Percentiles rank a stretch among this genome's conserved stretches.
Evolutionary conservation across 2,797 vertebrate genomes (phyloP).

Genomic region (Prionace glauca): DNA sequence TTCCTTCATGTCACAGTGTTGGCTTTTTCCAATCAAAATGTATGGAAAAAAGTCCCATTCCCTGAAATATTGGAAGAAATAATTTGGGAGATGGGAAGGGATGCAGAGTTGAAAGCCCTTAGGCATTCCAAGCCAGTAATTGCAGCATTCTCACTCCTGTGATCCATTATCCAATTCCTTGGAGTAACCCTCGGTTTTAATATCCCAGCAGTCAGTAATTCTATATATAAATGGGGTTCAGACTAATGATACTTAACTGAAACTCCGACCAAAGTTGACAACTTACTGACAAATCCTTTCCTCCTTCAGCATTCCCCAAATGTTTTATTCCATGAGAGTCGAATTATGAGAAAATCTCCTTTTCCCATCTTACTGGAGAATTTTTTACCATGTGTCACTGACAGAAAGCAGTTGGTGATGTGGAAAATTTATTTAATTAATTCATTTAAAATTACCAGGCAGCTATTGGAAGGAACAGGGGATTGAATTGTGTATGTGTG

Average conservation of each 20-base stretch:
- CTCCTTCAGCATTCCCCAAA: slow-evolving; percentile 21
- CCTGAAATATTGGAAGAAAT: neutral
- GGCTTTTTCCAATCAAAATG: neutral
- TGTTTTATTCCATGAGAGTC: neutral
- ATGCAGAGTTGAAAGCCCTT: neutral
- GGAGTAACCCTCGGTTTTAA: neutral
- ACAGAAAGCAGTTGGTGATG: neutral
- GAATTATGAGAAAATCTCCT: slow-evolving; percentile 19
- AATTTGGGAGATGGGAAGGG: neutral
- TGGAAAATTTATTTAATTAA: neutral
- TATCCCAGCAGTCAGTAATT: slow-evolving; percentile 10
- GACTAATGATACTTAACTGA: neutral
- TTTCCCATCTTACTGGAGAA: neutral
- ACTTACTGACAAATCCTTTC: slow-evolving; percentile 24
- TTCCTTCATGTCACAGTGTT: neutral
- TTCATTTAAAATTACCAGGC: neutral
- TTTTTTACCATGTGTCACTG: slow-evolving; percentile 27
- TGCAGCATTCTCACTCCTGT: neutral
- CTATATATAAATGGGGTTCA: slow-evolving; percentile 34
- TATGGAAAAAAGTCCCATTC: neutral
- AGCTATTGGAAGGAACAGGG: neutral
- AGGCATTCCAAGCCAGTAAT: neutral
- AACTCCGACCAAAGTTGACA: neutral
- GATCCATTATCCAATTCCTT: neutral
- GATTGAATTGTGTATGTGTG: neutral